These are phyloP conservation scores for Sardinella longiceps DNA, from an alignment of 2,797 vertebrate genomes.

Conservation along the genomic window DNA sequence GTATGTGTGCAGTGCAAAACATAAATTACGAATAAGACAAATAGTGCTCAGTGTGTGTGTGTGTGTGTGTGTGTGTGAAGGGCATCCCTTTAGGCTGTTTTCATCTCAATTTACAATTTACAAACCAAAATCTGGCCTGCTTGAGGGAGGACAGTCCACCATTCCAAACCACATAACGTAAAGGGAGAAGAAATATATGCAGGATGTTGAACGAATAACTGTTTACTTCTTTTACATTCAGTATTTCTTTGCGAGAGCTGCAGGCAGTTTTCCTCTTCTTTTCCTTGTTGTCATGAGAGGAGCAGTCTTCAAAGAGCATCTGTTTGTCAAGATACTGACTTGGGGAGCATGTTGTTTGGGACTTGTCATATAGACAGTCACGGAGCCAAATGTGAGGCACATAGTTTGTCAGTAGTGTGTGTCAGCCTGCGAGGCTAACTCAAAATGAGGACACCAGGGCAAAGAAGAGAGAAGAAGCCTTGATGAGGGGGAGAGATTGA, in stretches of 20 bases:
- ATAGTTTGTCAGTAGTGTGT: not conserved
- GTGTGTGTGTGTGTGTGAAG: not conserved
- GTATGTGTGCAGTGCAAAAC: not conserved
- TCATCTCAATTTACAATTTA: slow-evolving; percentile 7
- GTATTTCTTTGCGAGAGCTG: not conserved
- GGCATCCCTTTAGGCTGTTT: not conserved
- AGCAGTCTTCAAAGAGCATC: slow-evolving; percentile 25
- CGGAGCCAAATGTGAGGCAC: not conserved
- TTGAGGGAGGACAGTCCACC: not conserved
- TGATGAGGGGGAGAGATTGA: no score
- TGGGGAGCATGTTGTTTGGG: not conserved
- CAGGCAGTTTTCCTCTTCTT: not conserved
- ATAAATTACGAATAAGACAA: not conserved
- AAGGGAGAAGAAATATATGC: not conserved
- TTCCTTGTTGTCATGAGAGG: not conserved
- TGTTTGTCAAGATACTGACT: slow-evolving; percentile 35
- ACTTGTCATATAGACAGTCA: slow-evolving; percentile 24
- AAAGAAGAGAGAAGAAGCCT: not conserved
- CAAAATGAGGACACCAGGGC: not conserved
- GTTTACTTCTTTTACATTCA: not conserved
- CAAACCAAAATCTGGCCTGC: not conserved
- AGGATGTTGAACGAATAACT: not conserved
- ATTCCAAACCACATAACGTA: not conserved
- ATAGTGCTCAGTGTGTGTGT: not conserved
- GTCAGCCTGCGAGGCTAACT: not conserved